Evolutionary conservation across 2,113 vertebrate species (phyloP).

Genomic region (Scytalopus superciliaris): DNA sequence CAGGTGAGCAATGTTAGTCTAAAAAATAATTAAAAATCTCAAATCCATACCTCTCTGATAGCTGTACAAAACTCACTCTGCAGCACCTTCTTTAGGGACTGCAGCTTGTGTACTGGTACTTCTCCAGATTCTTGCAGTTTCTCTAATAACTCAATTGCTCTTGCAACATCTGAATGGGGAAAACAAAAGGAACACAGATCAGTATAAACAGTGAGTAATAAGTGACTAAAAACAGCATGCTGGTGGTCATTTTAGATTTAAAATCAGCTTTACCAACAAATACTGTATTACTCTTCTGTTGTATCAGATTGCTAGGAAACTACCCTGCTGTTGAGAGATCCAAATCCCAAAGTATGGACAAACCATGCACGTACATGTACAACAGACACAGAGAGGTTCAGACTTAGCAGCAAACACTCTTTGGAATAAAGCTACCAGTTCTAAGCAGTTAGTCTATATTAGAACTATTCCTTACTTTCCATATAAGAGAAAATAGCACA

Average conservation of each 20-base stretch:
- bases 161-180: slow-evolving; percentile 85
- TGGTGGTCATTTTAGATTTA: not conserved
- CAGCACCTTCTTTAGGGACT: slow-evolving; percentile 96
- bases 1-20: not conserved
- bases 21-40: slow-evolving; percentile 31
- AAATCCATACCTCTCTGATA: slow-evolving; percentile 92
- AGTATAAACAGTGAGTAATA: not conserved
- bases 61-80: slow-evolving; percentile 99
- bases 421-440: not conserved
- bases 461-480: not conserved
- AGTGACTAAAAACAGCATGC: not conserved
- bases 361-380: accelerated
- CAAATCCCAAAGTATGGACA: not conserved
- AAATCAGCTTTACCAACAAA: slow-evolving; percentile 5
- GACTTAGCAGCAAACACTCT: not conserved
- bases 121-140: slow-evolving; percentile 96
- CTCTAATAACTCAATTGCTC: slow-evolving; percentile 96
- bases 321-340: not conserved
- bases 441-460: not conserved
- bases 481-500: not conserved
- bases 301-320: not conserved
- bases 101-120: slow-evolving; percentile 94
- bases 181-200: slow-evolving; percentile 10
- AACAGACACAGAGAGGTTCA: not conserved
- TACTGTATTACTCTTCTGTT: not conserved